phyloP scores from a whole-genome alignment of 2,797 vertebrate genomes.

The Rhinichthys osculus region DNA sequence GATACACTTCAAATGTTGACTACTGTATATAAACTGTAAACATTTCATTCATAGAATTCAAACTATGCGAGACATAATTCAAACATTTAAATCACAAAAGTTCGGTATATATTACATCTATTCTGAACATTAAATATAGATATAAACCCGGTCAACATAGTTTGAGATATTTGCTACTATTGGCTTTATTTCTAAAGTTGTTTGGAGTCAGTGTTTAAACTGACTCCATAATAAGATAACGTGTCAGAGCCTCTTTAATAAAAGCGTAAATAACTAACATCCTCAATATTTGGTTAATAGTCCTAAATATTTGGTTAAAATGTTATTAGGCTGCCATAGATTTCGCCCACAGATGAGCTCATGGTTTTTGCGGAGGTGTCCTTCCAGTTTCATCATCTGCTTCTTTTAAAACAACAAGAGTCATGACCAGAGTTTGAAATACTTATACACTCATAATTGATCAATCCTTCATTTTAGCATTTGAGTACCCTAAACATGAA shows the following conservation, averaged over 20 bases:
- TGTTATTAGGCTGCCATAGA: slow-evolving; percentile 41
- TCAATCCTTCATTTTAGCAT: slow-evolving; percentile 32
- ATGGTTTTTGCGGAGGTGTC: slow-evolving; percentile 49
- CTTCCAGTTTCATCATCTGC: slow-evolving; percentile 49
- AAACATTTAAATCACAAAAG: neutral
- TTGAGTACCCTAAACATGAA: slow-evolving; percentile 38
- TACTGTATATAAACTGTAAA: neutral
- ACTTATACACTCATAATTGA: neutral
- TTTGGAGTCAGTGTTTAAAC: slow-evolving; percentile 38
- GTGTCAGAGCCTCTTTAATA: slow-evolving; percentile 38
- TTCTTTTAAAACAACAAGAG: slow-evolving; percentile 33
- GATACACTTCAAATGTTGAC: too few species aligned
- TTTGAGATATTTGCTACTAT: neutral
- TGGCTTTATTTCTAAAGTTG: neutral
- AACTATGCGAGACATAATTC: neutral
- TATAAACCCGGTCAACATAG: neutral
- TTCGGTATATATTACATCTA: rapidly evolving
- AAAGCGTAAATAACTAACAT: slow-evolving; percentile 58
- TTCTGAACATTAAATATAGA: neutral
- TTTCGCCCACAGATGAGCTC: slow-evolving; percentile 53
- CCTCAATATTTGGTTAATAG: slow-evolving; percentile 60
- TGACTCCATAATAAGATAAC: slow-evolving; percentile 37
- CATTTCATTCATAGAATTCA: neutral
- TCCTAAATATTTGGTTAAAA: slow-evolving; percentile 61
- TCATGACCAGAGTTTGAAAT: neutral